Evolutionary conservation across 2,888 invertebrate species (phyloP).

Genomic region (Melinaea marsaeus): DNA sequence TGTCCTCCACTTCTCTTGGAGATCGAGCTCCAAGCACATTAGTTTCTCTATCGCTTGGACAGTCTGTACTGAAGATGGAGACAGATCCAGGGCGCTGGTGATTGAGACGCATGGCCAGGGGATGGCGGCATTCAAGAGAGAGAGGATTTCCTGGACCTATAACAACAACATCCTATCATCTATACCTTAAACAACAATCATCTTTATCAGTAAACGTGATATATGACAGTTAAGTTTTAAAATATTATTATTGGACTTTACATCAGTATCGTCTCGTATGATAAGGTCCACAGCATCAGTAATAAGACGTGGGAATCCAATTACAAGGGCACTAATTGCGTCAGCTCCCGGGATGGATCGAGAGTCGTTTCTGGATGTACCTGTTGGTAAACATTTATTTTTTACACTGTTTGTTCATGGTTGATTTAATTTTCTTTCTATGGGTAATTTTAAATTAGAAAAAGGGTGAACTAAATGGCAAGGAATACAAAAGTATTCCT

Average conservation of each 20-base stretch:
- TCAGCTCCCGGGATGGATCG: neutral
- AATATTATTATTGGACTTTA: conserved; percentile 35
- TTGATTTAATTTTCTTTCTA: too few relatives aligned
- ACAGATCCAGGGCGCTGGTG: conserved; percentile 48
- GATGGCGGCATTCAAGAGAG: conserved; percentile 55
- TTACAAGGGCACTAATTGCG: conserved; percentile 28
- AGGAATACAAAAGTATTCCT: too few relatives aligned
- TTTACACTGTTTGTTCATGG: too few relatives aligned
- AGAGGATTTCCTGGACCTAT: conserved; percentile 62
- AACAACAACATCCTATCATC: neutral
- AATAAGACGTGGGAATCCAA: conserved; percentile 50
- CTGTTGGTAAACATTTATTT: too few relatives aligned
- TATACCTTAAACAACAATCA: too few relatives aligned
- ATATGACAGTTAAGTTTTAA: too few relatives aligned
- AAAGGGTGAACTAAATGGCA: too few relatives aligned
- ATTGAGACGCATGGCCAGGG: conserved; percentile 74
- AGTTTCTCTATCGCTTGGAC: conserved; percentile 65
- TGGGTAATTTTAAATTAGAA: too few relatives aligned
- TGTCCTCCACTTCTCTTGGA: conserved; percentile 66
- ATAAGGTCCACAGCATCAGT: conserved; percentile 50
- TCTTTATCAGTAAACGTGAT: too few relatives aligned
- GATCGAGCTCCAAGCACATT: conserved; percentile 57
- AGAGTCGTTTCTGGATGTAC: too few relatives aligned
- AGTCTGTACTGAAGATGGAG: conserved; percentile 48
- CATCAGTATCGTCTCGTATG: conserved; percentile 48